A percentile compares a stretch with the other conserved stretches of the same genome.
Evolutionary conservation across 2,797 vertebrate genomes (phyloP).

Genomic region (Trachops cirrhosus): DNA sequence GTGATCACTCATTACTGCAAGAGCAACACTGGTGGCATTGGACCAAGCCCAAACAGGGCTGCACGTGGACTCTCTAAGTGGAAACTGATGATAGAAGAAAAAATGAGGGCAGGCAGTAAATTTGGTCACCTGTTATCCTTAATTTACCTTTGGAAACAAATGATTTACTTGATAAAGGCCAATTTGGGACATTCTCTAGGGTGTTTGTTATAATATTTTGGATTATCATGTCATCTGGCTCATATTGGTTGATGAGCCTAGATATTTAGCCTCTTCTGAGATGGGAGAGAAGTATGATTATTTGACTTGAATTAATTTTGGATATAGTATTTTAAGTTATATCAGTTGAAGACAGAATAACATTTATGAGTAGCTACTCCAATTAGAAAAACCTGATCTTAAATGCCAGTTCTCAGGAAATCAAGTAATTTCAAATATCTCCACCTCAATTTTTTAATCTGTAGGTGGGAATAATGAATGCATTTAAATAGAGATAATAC

Average conservation of each 20-base stretch:
- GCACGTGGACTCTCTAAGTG: rapidly evolving
- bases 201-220: background rate
- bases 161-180: background rate
- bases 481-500: background rate
- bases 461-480: background rate
- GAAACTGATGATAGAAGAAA: background rate
- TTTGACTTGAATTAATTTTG: background rate
- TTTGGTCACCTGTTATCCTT: background rate
- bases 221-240: background rate
- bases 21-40: background rate
- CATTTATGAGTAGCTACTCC: background rate
- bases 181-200: background rate
- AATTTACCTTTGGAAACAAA: background rate
- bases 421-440: background rate
- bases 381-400: background rate
- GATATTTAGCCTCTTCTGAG: background rate
- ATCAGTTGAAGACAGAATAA: background rate
- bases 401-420: background rate
- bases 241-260: background rate
- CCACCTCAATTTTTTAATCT: background rate
- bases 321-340: background rate
- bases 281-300: background rate
- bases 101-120: background rate
- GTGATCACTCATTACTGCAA: background rate
- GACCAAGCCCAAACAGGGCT: background rate